phyloP scores from a whole-genome alignment of 2,113 vertebrate species.

The Prinia subflava region DNA sequence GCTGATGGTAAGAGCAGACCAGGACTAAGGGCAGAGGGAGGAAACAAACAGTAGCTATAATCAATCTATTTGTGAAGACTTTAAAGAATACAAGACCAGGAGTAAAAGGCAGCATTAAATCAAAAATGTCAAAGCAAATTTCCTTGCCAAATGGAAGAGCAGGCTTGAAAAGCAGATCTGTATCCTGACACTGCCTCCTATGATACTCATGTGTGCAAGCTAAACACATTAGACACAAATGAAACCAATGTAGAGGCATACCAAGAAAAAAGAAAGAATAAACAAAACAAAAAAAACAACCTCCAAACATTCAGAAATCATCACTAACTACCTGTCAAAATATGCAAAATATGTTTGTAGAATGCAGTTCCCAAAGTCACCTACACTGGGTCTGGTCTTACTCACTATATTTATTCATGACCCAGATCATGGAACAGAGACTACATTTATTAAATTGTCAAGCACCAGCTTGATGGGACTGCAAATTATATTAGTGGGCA shows the following conservation, averaged over 20 bases:
- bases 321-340: neutral
- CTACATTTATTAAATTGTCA: slow-evolving; percentile 11
- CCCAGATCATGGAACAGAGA: neutral
- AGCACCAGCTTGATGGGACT: neutral
- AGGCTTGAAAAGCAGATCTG: neutral
- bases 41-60: neutral
- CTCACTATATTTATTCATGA: neutral
- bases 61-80: neutral
- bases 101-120: neutral
- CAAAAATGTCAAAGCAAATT: neutral
- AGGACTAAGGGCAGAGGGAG: neutral
- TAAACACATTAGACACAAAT: neutral
- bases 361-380: neutral
- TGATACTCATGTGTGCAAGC: neutral
- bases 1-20: neutral
- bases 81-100: neutral
- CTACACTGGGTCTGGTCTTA: neutral
- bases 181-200: neutral
- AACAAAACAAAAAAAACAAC: neutral
- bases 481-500: neutral
- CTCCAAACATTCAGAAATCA: neutral
- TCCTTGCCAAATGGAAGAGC: neutral
- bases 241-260: neutral
- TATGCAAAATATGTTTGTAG: neutral
- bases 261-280: neutral